Evolutionary conservation across 1,140 invertebrate species (phyloP).

Genomic region (Eupristina koningsbergeri): DNA sequence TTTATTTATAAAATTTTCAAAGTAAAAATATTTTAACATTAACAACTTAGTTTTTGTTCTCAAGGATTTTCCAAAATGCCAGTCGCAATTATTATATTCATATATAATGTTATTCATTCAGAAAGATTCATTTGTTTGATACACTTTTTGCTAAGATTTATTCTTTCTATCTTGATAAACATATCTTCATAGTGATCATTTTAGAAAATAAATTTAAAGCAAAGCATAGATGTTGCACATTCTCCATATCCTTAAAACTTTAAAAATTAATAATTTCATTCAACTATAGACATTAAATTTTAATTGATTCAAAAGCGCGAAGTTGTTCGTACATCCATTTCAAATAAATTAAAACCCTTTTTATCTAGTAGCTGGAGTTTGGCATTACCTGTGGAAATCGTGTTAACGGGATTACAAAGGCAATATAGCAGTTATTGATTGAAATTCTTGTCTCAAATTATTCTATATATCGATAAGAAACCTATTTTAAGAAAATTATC

Average conservation of each 20-base stretch:
- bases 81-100: neutral
- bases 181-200: too few species aligned
- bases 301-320: neutral
- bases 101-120: neutral
- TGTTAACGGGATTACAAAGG: constrained; percentile 27
- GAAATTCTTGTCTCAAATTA: constrained; percentile 16
- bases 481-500: neutral
- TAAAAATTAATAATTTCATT: neutral
- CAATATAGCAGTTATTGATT: constrained; percentile 32
- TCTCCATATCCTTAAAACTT: neutral
- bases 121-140: neutral
- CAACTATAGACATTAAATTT: neutral
- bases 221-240: too few species aligned
- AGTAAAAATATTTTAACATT: too few species aligned
- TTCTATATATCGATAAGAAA: neutral
- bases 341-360: constrained; percentile 8
- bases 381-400: neutral
- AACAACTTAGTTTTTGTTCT: neutral
- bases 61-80: neutral
- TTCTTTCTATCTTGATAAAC: neutral
- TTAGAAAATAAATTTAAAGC: neutral
- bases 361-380: neutral
- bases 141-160: neutral
- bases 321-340: neutral
- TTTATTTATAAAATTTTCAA: neutral